Evolutionary conservation across 2,113 vertebrate species (phyloP).

Genomic region (Percopsis transmontana): DNA sequence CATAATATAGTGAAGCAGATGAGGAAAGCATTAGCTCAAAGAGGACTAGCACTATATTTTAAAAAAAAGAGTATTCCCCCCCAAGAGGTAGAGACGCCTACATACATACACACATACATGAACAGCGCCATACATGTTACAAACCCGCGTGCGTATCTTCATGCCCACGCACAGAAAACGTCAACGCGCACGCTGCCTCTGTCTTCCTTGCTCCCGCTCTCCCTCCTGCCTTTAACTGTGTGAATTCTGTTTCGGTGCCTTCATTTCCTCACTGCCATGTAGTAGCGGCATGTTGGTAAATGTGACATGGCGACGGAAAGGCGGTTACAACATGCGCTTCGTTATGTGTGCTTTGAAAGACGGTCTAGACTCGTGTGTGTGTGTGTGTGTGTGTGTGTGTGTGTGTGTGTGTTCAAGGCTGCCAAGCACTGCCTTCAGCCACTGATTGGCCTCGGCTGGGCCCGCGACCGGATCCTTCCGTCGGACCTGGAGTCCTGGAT

Average conservation of each 20-base stretch:
- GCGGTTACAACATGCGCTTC: constrained; percentile 15
- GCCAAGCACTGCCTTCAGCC: constrained; percentile 38
- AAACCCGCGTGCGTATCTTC: background rate
- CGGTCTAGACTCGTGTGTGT: constrained; percentile 61
- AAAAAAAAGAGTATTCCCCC: too few species aligned
- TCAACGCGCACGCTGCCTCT: background rate
- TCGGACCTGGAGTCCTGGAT: constrained; percentile 31
- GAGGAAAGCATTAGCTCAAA: too few species aligned
- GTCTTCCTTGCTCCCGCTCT: too few species aligned
- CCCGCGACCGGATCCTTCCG: constrained; percentile 41
- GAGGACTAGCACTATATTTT: too few species aligned
- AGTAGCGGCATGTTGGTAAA: too few species aligned
- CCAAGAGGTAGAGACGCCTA: too few species aligned
- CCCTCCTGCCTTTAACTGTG: too few species aligned
- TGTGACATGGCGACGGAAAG: too few species aligned
- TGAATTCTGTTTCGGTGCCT: too few species aligned
- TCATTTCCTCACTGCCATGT: too few species aligned
- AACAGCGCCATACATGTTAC: background rate
- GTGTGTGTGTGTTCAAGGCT: constrained; percentile 53
- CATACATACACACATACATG: background rate
- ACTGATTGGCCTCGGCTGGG: constrained; percentile 48
- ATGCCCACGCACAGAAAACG: background rate
- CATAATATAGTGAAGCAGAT: too few species aligned
- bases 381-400: constrained; percentile 62
- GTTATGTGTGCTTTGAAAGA: constrained; percentile 67